Percentiles rank a stretch among this genome's conserved stretches.
phyloP scores from a whole-genome alignment of 2,888 invertebrate genomes.

The Volucella bombylans region DNA sequence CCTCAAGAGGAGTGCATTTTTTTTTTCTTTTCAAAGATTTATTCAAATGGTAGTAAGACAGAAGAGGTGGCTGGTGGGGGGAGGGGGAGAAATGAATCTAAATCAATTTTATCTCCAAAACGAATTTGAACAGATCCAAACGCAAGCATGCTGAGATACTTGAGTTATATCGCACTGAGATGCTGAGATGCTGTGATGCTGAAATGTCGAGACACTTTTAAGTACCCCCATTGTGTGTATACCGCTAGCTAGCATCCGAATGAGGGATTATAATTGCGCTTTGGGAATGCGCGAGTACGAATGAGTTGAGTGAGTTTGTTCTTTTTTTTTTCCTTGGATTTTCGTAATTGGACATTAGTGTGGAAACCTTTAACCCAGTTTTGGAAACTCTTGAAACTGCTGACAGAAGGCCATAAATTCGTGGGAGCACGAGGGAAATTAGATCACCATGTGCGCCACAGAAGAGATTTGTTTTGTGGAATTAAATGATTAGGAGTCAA shows the following conservation, averaged over 20 bases:
- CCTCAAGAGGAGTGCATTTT: constrained; percentile 48
- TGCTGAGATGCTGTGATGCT: constrained; percentile 27
- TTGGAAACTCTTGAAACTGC: constrained; percentile 43
- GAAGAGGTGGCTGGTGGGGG: background rate
- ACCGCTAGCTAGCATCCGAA: constrained; percentile 41
- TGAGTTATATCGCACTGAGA: background rate
- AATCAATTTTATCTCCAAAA: constrained; percentile 72
- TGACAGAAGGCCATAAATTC: constrained; percentile 67
- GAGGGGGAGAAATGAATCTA: constrained; percentile 51
- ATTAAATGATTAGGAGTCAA: constrained; percentile 55
- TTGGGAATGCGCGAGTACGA: constrained; percentile 33
- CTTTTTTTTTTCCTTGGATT: background rate
- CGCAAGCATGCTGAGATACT: constrained; percentile 23
- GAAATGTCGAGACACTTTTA: constrained; percentile 64
- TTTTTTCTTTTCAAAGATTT: constrained; percentile 53
- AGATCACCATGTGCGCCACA: constrained; percentile 66
- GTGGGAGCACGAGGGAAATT: constrained; percentile 59
- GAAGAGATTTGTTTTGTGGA: constrained; percentile 62
- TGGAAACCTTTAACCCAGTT: constrained; percentile 72
- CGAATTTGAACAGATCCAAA: constrained; percentile 66
- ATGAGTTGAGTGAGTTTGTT: background rate
- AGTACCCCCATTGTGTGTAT: constrained; percentile 37
- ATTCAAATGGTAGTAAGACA: constrained; percentile 52
- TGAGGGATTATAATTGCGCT: constrained; percentile 71
- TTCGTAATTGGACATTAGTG: constrained; percentile 68